Conservation (phyloP, 1,140 invertebrate species). For the Penaeus indicus region DNA sequence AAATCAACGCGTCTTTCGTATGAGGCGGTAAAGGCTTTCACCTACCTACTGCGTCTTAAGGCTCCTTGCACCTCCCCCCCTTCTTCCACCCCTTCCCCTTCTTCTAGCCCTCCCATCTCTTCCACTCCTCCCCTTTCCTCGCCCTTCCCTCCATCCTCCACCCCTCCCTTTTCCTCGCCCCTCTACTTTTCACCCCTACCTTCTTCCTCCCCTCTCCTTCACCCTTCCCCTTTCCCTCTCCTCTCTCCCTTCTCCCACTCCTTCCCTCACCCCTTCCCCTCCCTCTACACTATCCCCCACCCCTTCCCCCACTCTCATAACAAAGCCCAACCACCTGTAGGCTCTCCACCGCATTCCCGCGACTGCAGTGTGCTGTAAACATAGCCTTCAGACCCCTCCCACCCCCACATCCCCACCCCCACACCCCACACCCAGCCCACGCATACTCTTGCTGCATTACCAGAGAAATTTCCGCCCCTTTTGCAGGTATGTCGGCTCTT, state of each 20-base stretch:
- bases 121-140: background rate
- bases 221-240: background rate
- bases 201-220: background rate
- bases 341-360: slow-evolving; percentile 1
- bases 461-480: too few relatives aligned
- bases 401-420: too few relatives aligned
- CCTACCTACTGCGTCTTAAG: too few relatives aligned
- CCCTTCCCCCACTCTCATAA: slow-evolving; percentile 1
- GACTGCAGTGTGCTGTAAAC: slow-evolving; percentile 12
- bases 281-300: background rate
- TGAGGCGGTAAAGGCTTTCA: background rate
- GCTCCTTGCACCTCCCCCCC: background rate
- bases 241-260: background rate
- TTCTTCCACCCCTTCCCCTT: background rate
- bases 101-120: background rate
- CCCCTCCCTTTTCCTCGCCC: background rate
- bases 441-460: too few relatives aligned
- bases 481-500: too few relatives aligned
- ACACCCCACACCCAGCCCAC: too few relatives aligned
- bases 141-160: background rate
- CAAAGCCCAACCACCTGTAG: slow-evolving; percentile 20
- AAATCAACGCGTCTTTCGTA: background rate
- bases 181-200: background rate
- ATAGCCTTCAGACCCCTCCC: too few relatives aligned
- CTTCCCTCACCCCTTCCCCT: background rate